phyloP scores from a whole-genome alignment of 2,888 invertebrate species.

The Tipula unca region DNA sequence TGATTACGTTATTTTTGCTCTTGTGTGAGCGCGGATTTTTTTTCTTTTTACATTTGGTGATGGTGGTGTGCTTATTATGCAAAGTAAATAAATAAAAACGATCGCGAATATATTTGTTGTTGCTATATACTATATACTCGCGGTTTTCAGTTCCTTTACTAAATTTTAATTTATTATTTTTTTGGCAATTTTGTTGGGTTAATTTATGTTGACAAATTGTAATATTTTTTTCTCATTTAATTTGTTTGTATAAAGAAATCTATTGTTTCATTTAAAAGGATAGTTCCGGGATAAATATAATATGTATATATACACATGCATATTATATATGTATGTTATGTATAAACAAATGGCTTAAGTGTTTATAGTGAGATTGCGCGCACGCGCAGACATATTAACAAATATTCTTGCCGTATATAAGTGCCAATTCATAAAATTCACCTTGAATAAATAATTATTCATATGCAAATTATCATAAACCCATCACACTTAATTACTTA shows the following conservation, averaged over 20 bases:
- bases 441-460: not conserved
- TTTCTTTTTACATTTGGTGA: not conserved
- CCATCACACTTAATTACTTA: not conserved
- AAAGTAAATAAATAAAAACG: not conserved
- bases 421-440: not conserved
- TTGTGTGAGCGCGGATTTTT: not conserved
- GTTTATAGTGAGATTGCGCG: not conserved
- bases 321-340: too few species aligned
- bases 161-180: not conserved
- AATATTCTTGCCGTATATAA: not conserved
- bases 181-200: not conserved
- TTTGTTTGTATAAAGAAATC: not conserved
- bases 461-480: not conserved
- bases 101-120: not conserved
- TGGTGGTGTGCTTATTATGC: not conserved
- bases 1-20: not conserved
- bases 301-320: too few species aligned
- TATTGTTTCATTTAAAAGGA: not conserved
- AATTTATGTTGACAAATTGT: slow-evolving; percentile 14
- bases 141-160: not conserved
- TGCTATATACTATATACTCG: not conserved
- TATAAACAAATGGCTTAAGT: not conserved
- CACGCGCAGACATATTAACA: not conserved
- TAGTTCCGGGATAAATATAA: not conserved
- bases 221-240: not conserved